Percentiles rank a stretch among this genome's conserved stretches.
Evolutionary conservation across 2,888 invertebrate species (phyloP).

Genomic region (Eupeodes luniger): DNA sequence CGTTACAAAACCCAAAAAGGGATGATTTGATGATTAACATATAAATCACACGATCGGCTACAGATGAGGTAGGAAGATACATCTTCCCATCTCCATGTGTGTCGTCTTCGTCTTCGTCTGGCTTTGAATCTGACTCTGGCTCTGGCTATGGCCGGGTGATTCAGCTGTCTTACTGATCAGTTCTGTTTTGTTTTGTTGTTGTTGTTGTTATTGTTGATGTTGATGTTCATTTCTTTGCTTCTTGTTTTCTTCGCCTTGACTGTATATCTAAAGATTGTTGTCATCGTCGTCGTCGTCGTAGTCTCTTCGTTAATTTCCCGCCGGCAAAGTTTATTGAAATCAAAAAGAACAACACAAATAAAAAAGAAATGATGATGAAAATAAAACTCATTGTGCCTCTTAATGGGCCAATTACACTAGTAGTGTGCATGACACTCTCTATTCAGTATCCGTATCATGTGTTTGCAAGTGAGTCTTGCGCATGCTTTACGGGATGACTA

Average conservation of each 20-base stretch:
- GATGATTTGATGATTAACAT: conserved; percentile 75
- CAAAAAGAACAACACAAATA: neutral
- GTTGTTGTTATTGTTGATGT: conserved; percentile 29
- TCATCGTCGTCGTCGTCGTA: conserved; percentile 35
- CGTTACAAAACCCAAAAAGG: conserved; percentile 70
- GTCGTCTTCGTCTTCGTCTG: neutral
- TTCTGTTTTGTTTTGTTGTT: neutral
- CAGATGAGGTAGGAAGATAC: conserved; percentile 39
- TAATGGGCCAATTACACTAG: conserved; percentile 76
- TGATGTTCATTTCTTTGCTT: conserved; percentile 27
- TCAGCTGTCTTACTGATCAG: conserved; percentile 17
- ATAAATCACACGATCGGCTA: conserved; percentile 72
- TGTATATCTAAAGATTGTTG: conserved; percentile 33
- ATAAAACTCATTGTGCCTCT: conserved; percentile 67
- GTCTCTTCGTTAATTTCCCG: conserved; percentile 66
- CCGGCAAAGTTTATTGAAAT: conserved; percentile 69
- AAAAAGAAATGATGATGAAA: conserved; percentile 19
- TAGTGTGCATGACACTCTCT: conserved; percentile 75
- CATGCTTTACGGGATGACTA: conserved; percentile 73
- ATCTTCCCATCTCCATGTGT: conserved; percentile 47
- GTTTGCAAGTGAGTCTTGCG: conserved; percentile 73
- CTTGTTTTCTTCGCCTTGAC: conserved; percentile 18
- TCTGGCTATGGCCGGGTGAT: conserved; percentile 2
- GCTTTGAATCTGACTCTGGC: neutral
- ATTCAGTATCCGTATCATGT: conserved; percentile 71